Evolutionary conservation across 2,888 invertebrate genomes (phyloP), one percentile per base, ranked within the genome.

Genomic region (Empis stercorea): DNA sequence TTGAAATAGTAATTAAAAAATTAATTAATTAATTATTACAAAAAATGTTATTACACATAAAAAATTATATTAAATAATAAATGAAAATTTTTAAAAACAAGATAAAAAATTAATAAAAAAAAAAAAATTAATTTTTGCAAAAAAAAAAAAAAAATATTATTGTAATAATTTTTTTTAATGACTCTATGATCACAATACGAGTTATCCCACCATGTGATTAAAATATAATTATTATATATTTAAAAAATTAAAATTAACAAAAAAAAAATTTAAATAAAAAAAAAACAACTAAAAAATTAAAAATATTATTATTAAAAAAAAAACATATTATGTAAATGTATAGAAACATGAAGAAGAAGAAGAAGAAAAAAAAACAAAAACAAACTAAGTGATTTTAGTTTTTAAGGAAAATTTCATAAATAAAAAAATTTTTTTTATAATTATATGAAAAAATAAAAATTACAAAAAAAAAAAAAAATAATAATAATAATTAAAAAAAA

Each of bases 151-250:
- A 38, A 14, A 38, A 30, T 30, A 11, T 27, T 38, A 30, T 42
- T 30, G 14, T 23, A 48, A 45, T 34, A 45, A 14, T 34, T 34
- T n/a, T n/a, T n/a, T n/a, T n/a, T 51, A 55, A 56, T 54, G 56
- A 57, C 56, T 58, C 58, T 57, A 37, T 37, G 57, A 58, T 56
- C 57, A 57, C 55, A 56, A 57, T 57, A 60, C 59, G 58, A 60
- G 57, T 59, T 61, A 59, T 60, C 61, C 61, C 61, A 61, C 61
- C 61, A 61, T 60, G 59, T 61, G 60, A 61, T 60, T 59, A 57
- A 55, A 54, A 56, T 51, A 46, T 16, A 39, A 38, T 39, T 20
- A 20, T 34, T n/a, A 5, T 13, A 17, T 38, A 17, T n/a, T n/a
- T n/a, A 39, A 39, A 17, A 16, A 36, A 14, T 15, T 5, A 40